Evolutionary conservation across 2,888 invertebrate genomes (phyloP), one percentile per base, ranked within the genome.

Genomic region (Ernsta delagoae): DNA sequence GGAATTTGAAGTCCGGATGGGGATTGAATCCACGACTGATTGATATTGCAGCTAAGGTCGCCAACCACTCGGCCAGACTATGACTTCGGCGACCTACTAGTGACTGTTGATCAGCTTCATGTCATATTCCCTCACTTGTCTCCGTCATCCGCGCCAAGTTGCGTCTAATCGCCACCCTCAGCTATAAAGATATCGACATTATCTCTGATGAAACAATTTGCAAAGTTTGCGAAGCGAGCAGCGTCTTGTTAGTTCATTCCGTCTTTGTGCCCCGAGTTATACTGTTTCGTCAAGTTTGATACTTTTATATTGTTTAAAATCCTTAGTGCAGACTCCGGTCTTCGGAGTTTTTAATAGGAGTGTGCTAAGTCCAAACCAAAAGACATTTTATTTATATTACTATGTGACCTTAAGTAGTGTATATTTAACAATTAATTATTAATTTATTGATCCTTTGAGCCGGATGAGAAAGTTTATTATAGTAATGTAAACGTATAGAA

Each of bases 211-310:
- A 62, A 62, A 62, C 62, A 62, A 62, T 62, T 62, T 53, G 11
- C 36, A 16, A 53, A 62, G 62, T 62, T 62, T 24, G 53, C 62
- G 6, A 62, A 53, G 39, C 53, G 53, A 62, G 12, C 66, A 59
- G 59, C 70, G 63, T 60, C 72, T 72, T 66, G 73, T 73, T 72
- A 71, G 70, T 60, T 57, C 45, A 61, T 67, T 57, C 69, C 50
- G 70, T 62, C 59, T 72, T 70, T 71, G 65, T 62, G 62, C 36
- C 12, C 8, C 11, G 6, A 48, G 61, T 50, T 45, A n/a, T 59
- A n/a, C 7, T 57, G 16, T 59, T 41, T 16, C 4, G 59, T 41
- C n/a, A 7, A 59, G 59, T 39, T 57, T 39, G 59, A 8, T 57
- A 50, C 12, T 61, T 61, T 61, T 50, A 61, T 48, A 24, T 8